Evolutionary conservation across 2,797 vertebrate genomes (phyloP).

Genomic region (Scolopax bukidnonensis): DNA sequence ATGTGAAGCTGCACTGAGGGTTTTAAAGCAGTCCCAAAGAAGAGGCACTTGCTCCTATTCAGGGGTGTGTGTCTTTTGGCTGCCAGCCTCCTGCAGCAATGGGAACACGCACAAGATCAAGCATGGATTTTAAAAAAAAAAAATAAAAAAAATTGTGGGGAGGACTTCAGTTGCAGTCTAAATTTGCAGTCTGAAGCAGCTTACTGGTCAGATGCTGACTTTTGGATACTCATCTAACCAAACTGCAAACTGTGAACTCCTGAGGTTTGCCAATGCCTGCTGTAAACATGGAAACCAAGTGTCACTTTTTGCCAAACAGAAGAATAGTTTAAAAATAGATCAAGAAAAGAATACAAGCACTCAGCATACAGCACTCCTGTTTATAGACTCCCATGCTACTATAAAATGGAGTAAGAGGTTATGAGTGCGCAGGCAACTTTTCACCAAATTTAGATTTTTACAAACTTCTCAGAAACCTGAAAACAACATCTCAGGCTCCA

Average conservation of each 20-base stretch:
- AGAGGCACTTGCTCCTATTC: background rate
- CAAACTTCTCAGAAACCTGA: constrained; percentile 30
- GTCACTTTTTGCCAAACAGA: constrained; percentile 67
- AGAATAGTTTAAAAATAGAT: constrained; percentile 70
- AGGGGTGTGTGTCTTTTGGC: background rate
- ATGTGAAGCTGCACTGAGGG: background rate
- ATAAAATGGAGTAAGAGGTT: constrained; percentile 45
- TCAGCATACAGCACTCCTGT: background rate
- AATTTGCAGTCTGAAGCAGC: constrained; percentile 45
- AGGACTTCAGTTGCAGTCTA: constrained; percentile 21
- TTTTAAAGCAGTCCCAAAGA: background rate
- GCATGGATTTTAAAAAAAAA: background rate
- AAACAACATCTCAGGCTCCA: constrained; percentile 9
- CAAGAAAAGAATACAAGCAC: constrained; percentile 46
- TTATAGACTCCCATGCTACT: constrained; percentile 51
- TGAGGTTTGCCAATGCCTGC: constrained; percentile 67
- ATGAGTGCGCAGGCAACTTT: background rate
- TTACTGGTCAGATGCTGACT: constrained; percentile 49
- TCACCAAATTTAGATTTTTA: constrained; percentile 53
- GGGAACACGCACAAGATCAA: background rate
- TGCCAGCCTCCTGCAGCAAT: background rate
- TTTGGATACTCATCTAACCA: constrained; percentile 53
- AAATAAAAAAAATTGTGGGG: background rate
- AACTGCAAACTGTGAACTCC: constrained; percentile 67
- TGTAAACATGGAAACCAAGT: constrained; percentile 69